phyloP scores from a whole-genome alignment of 2,797 vertebrate genomes.

The Eulemur albifrons region DNA sequence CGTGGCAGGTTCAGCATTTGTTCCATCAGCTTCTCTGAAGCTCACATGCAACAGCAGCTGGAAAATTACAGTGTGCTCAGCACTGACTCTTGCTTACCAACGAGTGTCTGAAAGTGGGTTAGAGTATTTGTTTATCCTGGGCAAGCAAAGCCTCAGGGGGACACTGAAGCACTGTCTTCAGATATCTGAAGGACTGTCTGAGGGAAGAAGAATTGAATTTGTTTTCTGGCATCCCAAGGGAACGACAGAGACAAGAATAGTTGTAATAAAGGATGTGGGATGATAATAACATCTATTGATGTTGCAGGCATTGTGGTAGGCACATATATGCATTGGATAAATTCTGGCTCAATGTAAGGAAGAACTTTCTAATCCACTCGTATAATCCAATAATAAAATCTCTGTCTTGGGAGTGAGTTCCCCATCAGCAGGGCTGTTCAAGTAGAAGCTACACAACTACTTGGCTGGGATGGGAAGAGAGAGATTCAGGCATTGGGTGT shows the following conservation, averaged over 20 bases:
- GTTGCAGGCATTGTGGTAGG: not conserved
- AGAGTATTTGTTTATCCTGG: slow-evolving; percentile 70
- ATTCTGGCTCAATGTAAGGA: not conserved
- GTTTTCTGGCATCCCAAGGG: slow-evolving; percentile 60
- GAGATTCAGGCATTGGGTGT: not conserved
- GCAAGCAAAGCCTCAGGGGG: slow-evolving; percentile 47
- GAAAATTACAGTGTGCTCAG: not conserved
- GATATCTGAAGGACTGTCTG: slow-evolving; percentile 66
- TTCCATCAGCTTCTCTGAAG: not conserved
- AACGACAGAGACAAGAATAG: not conserved
- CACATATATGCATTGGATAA: not conserved
- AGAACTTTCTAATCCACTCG: not conserved
- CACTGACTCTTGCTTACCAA: not conserved
- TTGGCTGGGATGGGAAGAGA: not conserved
- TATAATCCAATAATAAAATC: not conserved
- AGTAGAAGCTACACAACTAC: not conserved
- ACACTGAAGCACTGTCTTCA: slow-evolving; percentile 64
- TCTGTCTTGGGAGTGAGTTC: not conserved
- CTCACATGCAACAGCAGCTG: not conserved
- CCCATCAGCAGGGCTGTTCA: not conserved
- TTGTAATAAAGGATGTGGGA: not conserved
- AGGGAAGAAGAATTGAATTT: slow-evolving; percentile 62
- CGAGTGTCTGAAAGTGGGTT: slow-evolving; percentile 52
- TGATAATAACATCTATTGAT: not conserved
- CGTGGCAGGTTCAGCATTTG: not conserved